Evolutionary conservation across 1,140 invertebrate species (phyloP), one percentile per base, ranked within the genome.

Genomic region (Eulimnadia texana): DNA sequence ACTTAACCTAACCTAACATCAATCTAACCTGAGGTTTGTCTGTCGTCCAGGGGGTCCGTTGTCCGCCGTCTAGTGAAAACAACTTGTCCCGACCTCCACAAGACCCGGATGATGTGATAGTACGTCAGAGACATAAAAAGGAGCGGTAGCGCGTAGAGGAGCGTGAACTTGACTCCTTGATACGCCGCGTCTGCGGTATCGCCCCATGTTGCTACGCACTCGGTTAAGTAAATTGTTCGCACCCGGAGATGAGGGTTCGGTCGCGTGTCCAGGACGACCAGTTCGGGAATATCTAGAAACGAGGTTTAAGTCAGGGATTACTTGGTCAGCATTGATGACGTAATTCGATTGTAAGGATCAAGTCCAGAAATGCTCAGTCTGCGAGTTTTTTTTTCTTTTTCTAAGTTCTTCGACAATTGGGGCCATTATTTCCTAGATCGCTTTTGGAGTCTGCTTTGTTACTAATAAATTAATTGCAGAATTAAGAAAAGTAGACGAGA

Each of bases 61-160:
- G n/a, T 42, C 33, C 33, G 33, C 33, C 6, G 6, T 42, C 16
- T 6, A 42, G 33, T 42, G 33, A 42, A 42, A 9, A 9, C 33
- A 6, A 42, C 33, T 42, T 81, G 79, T 57, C 82, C 78, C 1
- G 83, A 84, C 51, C 77, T 82, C 89, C 90, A 92, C 1, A 93
- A 73, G 0, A 91, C 88, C 3, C 78, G 72, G 6, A 88, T 83
- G 61, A 93, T 93, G 72, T 89, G 84, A 67, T 79, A 84, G 73
- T 93, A 93, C 1, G 88, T 84, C 11, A 90, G 74, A 16, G 78
- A 83, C 87, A 92, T 93, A 67, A 92, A 82, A 2, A 83, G 66
- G 27, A 93, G 73, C 0, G 89, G 89, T 13, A 84, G 73, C 64
- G 81, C 75, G 72, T 90, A 93, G 9, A 92, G 78, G 42, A 87